Evolutionary conservation across 2,113 vertebrate genomes (phyloP).

Genomic region (Cariama cristata): DNA sequence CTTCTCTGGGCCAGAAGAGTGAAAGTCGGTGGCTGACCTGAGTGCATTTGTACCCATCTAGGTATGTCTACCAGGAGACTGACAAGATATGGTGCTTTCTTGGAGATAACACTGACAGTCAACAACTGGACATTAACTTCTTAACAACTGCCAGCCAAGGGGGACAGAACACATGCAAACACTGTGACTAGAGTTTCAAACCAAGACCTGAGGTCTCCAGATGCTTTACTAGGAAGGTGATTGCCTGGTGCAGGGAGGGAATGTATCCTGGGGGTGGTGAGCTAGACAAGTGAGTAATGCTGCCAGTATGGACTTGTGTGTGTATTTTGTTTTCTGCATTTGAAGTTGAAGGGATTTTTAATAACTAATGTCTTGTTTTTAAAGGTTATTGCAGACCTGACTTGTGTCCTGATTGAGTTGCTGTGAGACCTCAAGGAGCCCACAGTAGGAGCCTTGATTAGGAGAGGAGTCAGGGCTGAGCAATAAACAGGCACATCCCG

Average conservation of each 20-base stretch:
- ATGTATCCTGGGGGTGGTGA: neutral
- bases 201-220: neutral
- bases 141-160: neutral
- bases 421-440: neutral
- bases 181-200: neutral
- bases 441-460: neutral
- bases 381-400: neutral
- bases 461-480: neutral
- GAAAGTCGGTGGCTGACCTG: accelerated
- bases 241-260: neutral
- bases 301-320: neutral
- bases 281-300: neutral
- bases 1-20: neutral
- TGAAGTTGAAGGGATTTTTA: neutral
- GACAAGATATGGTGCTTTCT: neutral
- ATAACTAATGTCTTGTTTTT: neutral
- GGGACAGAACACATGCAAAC: accelerated
- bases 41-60: accelerated
- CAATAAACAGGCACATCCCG: neutral
- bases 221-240: neutral
- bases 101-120: neutral
- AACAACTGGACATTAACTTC: neutral
- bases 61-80: neutral
- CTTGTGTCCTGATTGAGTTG: neutral
- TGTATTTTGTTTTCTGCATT: neutral